Percentiles rank a stretch among this genome's conserved stretches.
These are phyloP conservation scores for Andrena fulva DNA, from an alignment of 2,888 invertebrate genomes.

Conservation along the genomic window DNA sequence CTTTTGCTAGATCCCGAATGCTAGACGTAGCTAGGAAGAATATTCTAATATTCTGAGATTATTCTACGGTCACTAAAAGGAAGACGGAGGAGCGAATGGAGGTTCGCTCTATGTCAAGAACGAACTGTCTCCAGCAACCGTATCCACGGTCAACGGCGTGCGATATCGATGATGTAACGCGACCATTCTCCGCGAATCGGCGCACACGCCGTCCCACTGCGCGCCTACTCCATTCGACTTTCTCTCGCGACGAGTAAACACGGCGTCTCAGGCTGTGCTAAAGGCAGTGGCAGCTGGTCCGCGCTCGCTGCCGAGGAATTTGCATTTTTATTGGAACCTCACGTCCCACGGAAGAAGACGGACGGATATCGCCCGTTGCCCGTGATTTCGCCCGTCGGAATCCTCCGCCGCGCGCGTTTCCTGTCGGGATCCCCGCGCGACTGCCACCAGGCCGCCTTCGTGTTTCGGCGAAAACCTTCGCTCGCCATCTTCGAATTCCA, in stretches of 20 bases:
- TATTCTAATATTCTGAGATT: too few species aligned
- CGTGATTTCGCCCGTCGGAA: conserved; percentile 63
- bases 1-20: not conserved
- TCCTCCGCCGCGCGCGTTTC: conserved; percentile 28
- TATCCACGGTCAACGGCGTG: conserved; percentile 40
- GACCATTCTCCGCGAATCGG: conserved; percentile 31
- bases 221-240: conserved; percentile 58
- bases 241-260: conserved; percentile 69
- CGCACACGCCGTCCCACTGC: conserved; percentile 47
- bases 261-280: conserved; percentile 54
- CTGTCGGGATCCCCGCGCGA: not conserved
- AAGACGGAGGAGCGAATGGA: not conserved
- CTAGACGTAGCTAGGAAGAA: not conserved
- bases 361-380: conserved; percentile 60
- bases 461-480: not conserved
- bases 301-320: conserved; percentile 64
- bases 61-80: not conserved
- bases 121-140: conserved; percentile 32
- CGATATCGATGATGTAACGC: conserved; percentile 60
- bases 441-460: not conserved
- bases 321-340: conserved; percentile 76
- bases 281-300: conserved; percentile 58
- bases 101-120: conserved; percentile 33
- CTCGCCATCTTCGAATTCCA: not conserved
- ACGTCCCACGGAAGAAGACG: conserved; percentile 62